A percentile compares a stretch with the other conserved stretches of the same genome.
Evolutionary conservation across 2,113 vertebrate species (phyloP).

Genomic region (Larimichthys crocea): DNA sequence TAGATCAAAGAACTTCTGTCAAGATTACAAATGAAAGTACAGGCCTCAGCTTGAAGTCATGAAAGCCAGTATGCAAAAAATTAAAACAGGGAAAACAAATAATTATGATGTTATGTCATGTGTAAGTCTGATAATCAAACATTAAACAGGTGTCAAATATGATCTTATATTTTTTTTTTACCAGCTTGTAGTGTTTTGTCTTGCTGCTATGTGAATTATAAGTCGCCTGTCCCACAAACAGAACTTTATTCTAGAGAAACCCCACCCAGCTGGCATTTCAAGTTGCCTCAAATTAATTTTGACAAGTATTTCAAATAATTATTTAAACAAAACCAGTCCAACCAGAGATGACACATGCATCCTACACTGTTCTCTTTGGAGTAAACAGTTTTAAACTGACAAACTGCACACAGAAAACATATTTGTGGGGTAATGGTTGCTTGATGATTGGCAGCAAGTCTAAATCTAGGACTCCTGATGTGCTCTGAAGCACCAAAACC

Average conservation of each 20-base stretch:
- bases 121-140: not conserved
- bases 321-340: conserved; percentile 21
- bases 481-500: conserved; percentile 30
- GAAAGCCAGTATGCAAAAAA: not conserved
- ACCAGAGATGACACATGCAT: conserved; percentile 13
- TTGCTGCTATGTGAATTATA: not conserved
- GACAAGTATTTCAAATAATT: not conserved
- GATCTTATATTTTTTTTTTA: not conserved
- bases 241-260: not conserved
- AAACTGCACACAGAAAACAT: not conserved
- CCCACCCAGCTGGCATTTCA: not conserved
- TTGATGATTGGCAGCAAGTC: conserved; percentile 21
- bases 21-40: not conserved
- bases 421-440: conserved; percentile 12
- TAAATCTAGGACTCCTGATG: not conserved
- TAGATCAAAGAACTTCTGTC: not conserved
- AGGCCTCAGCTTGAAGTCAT: not conserved
- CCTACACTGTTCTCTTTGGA: not conserved
- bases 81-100: not conserved
- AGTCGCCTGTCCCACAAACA: not conserved
- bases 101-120: not conserved
- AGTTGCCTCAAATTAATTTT: not conserved
- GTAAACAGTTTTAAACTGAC: conserved; percentile 7
- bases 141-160: not conserved
- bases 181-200: not conserved